phyloP scores from a whole-genome alignment of 2,113 vertebrate species.

The Epinephelus cyanopodus region DNA sequence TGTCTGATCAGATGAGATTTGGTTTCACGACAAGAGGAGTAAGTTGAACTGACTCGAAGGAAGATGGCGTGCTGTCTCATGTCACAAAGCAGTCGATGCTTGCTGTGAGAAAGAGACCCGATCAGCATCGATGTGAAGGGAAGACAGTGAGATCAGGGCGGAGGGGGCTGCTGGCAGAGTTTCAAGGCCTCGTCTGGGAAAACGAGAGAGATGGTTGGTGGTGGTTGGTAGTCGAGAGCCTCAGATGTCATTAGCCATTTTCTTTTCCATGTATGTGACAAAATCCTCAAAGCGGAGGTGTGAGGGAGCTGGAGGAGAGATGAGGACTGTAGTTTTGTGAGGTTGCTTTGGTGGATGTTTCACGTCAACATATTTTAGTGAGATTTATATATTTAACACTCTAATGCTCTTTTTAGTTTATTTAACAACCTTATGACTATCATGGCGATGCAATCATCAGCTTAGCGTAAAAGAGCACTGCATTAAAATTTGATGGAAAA shows the following conservation, averaged over 20 bases:
- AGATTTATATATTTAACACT: neutral
- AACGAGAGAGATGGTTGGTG: slow-evolving; percentile 8
- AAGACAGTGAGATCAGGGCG: neutral
- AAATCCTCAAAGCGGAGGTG: neutral
- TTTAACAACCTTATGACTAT: slow-evolving; percentile 9
- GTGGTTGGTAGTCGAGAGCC: slow-evolving; percentile 13
- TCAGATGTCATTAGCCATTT: slow-evolving; percentile 28
- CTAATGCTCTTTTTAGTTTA: slow-evolving; percentile 21
- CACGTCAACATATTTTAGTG: neutral
- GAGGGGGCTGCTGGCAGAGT: slow-evolving; percentile 19
- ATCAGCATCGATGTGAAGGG: slow-evolving; percentile 34
- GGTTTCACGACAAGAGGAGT: slow-evolving; percentile 40
- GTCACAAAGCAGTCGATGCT: slow-evolving; percentile 44
- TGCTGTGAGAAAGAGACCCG: slow-evolving; percentile 9
- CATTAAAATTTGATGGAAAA: slow-evolving; percentile 26
- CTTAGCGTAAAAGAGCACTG: slow-evolving; percentile 8
- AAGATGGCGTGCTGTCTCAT: slow-evolving; percentile 48
- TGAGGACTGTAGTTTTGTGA: neutral
- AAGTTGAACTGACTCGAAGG: slow-evolving; percentile 39
- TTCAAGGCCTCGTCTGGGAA: slow-evolving; percentile 29
- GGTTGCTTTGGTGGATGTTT: slow-evolving; percentile 13
- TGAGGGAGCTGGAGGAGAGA: slow-evolving; percentile 3
- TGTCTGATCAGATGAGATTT: slow-evolving; percentile 43
- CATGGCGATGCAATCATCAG: slow-evolving; percentile 7
- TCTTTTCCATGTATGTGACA: slow-evolving; percentile 34